Evolutionary conservation across 2,888 invertebrate genomes (phyloP).

Genomic region (Catocala nupta): DNA sequence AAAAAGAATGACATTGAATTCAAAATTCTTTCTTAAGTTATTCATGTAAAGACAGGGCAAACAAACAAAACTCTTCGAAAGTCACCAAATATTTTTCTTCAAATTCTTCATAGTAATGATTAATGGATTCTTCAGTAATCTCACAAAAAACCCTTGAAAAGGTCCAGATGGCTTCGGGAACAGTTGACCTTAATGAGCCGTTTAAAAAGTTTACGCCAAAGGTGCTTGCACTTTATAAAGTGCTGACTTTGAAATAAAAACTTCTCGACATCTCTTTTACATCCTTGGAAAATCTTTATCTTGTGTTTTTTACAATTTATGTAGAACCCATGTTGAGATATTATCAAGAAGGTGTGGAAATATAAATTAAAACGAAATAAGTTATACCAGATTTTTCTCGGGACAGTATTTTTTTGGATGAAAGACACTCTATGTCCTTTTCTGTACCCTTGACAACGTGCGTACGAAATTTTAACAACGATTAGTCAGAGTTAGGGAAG

Average conservation of each 20-base stretch:
- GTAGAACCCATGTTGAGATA: too few species aligned
- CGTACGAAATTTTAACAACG: too few species aligned
- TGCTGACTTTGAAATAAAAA: not conserved
- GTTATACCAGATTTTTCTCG: too few species aligned
- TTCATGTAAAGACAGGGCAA: too few species aligned
- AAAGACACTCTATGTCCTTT: too few species aligned
- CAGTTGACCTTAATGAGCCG: constrained; percentile 26
- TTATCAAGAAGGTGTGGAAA: too few species aligned
- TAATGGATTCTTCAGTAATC: constrained; percentile 15
- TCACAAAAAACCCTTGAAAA: constrained; percentile 7
- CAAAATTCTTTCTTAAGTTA: too few species aligned
- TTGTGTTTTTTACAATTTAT: not conserved
- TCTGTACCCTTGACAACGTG: too few species aligned
- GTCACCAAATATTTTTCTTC: not conserved
- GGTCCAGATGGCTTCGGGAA: constrained; percentile 4
- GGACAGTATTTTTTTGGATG: too few species aligned
- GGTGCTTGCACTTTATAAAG: constrained; percentile 20
- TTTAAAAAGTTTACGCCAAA: constrained; percentile 17
- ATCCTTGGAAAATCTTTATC: not conserved
- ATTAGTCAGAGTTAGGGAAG: too few species aligned
- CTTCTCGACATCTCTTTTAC: not conserved
- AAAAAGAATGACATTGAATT: too few species aligned
- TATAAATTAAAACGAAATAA: too few species aligned
- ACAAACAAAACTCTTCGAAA: not conserved
- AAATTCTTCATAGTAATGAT: constrained; percentile 9